Evolutionary conservation across 64 coral and sea anemone species (phyloP).

Genomic region (Porites australiensis): DNA sequence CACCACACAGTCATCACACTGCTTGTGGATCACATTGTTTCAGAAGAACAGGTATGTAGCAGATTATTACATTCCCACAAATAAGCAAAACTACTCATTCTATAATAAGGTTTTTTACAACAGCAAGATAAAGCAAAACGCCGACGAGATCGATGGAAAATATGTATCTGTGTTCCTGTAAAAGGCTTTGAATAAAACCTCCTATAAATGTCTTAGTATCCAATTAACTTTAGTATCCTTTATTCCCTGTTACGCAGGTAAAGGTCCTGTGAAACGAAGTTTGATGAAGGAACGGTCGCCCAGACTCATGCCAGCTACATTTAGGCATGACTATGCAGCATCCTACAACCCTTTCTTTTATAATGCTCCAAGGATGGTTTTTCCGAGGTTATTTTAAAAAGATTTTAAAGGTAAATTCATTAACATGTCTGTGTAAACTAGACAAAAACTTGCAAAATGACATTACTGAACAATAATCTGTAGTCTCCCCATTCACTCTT

Average conservation of each 20-base stretch:
- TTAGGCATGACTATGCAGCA: slow-evolving; percentile 27
- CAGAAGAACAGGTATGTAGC: slow-evolving; percentile 41
- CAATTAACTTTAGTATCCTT: neutral
- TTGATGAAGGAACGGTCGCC: slow-evolving; percentile 20
- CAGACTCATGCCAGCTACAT: neutral
- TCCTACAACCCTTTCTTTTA: slow-evolving; percentile 16
- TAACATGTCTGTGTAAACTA: neutral
- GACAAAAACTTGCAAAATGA: no score
- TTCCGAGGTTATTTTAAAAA: slow-evolving; percentile 28
- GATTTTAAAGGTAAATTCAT: neutral
- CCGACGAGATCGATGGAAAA: no score
- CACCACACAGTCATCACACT: slow-evolving; percentile 48
- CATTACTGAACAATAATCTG: no score
- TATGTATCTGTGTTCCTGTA: no score
- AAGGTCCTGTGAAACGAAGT: slow-evolving; percentile 40
- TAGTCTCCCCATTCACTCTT: no score
- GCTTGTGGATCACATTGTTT: slow-evolving; percentile 37
- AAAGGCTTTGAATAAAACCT: no score
- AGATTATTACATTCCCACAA: no score
- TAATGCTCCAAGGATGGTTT: slow-evolving; percentile 33
- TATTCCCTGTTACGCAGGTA: neutral
- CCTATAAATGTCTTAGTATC: no score
- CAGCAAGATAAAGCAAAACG: no score
- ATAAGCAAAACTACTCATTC: no score
- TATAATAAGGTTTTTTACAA: no score